phyloP scores from a whole-genome alignment of 2,888 invertebrate genomes.

The Meghimatium bilineatum region DNA sequence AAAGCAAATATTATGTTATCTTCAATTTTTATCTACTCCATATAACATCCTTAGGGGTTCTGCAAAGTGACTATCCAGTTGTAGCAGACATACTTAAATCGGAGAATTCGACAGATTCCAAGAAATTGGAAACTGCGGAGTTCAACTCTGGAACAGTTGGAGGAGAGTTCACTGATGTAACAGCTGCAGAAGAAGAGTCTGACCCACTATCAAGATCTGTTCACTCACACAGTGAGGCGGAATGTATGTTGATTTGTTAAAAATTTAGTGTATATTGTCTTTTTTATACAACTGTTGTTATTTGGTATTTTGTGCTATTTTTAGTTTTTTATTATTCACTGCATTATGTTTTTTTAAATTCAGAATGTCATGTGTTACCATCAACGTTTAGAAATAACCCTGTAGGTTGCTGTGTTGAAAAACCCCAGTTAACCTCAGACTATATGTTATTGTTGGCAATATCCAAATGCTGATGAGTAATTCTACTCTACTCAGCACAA shows the following conservation, averaged over 20 bases:
- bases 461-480: too few species aligned
- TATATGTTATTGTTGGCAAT: too few species aligned
- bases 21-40: not conserved
- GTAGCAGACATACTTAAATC: conserved; percentile 77
- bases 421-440: too few species aligned
- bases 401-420: too few species aligned
- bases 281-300: too few species aligned
- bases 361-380: too few species aligned
- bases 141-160: conserved; percentile 45
- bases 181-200: conserved; percentile 77
- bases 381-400: too few species aligned
- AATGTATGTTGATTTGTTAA: conserved; percentile 56
- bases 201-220: conserved; percentile 57
- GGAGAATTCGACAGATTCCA: conserved; percentile 62
- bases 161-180: conserved; percentile 73
- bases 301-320: too few species aligned
- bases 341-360: too few species aligned
- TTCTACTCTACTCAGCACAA: too few species aligned
- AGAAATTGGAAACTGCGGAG: conserved; percentile 55
- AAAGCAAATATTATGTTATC: too few species aligned
- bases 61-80: conserved; percentile 79
- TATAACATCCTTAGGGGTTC: conserved; percentile 76
- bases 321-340: too few species aligned
- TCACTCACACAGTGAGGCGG: conserved; percentile 61
- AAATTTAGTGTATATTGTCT: not conserved